Percentiles rank a stretch among this genome's conserved stretches.
phyloP scores from a whole-genome alignment of 2,113 vertebrate genomes.

The Arothron firmamentum region DNA sequence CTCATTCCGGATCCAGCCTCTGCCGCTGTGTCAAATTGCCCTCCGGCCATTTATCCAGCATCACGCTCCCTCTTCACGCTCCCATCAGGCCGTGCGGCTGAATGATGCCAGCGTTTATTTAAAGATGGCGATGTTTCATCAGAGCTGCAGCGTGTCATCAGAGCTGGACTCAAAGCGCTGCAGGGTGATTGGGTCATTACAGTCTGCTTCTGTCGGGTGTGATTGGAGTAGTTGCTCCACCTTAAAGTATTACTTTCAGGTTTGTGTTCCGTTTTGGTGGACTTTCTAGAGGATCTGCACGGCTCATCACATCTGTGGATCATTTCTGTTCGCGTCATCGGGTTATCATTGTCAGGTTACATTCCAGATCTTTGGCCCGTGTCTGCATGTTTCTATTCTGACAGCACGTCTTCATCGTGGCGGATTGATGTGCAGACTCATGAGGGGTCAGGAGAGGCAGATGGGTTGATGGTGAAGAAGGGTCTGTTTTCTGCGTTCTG shows the following conservation, averaged over 20 bases:
- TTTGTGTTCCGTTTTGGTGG: neutral
- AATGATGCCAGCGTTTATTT: slow-evolving; percentile 37
- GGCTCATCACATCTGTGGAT: neutral
- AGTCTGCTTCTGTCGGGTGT: too few relatives aligned
- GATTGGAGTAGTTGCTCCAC: too few relatives aligned
- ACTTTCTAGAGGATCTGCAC: slow-evolving; percentile 1
- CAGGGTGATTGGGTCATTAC: neutral
- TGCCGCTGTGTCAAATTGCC: slow-evolving; percentile 14
- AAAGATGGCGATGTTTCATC: slow-evolving; percentile 41
- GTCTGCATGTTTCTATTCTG: slow-evolving; percentile 5
- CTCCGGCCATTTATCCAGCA: slow-evolving; percentile 34
- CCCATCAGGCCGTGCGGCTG: slow-evolving; percentile 18
- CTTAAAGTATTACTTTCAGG: neutral
- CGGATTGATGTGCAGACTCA: slow-evolving; percentile 6
- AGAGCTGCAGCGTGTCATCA: slow-evolving; percentile 23
- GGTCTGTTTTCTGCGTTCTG: slow-evolving; percentile 41
- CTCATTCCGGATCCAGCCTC: slow-evolving; percentile 5
- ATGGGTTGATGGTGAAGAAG: slow-evolving; percentile 28
- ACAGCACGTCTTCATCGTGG: slow-evolving; percentile 5
- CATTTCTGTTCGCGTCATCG: neutral
- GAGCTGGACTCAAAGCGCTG: slow-evolving; percentile 3
- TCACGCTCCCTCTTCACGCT: slow-evolving; percentile 15
- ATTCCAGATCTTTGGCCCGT: neutral
- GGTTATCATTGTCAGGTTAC: neutral
- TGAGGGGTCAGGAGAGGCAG: slow-evolving; percentile 19